Base-by-base conservation (phyloP, 2,113 vertebrate species). In the Willisornis vidua region DNA sequence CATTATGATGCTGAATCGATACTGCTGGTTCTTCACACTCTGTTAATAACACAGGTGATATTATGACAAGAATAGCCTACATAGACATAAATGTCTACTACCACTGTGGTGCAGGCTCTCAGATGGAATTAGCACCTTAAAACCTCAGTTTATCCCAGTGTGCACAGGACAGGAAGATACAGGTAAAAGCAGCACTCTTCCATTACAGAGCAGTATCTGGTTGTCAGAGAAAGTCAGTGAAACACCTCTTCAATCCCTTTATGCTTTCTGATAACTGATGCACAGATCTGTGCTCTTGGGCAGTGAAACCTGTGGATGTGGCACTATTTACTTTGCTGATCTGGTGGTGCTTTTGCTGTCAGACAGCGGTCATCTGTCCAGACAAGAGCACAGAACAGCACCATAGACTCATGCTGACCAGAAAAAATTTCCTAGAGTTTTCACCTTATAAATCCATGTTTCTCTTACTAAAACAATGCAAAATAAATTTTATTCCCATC, bases 1-100 rank as follows among this genome's bases (percentile, higher is more conserved):
- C 98, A 99, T 98, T 87, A 99, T 98, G 95, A 99, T 93, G 4
- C 99, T 99, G 98, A 99, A 99, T 89, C 99, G 99, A 94, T 99
- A 99, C 95, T 99, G 99, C 96, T 98, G 99, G 37, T 93, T 99
- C 98, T 99, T 99, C 97, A 98, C 98, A 7, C 91, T 97, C 99
- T 99, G 97, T 15, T 41, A 94, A 87, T 11, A 79, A 93, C 55
- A 95, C 52, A 89, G 82, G 59, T 35, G 37, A 59, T 51, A 46
- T 72, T 68, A 26, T 19, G 3, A 23, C 57, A 84, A 45, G 43
- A 43, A 71, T 28, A 39, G 12, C 63, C 68, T 63, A 6, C 31
- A 63, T 4, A 75, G 70, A 59, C 16, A 76, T 13, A 85, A 76
- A 46, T 3, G 0, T 39, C 17, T 65, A 31, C 17, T 65, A 31